Evolutionary conservation across 2,113 vertebrate genomes (phyloP), one percentile per base, ranked within the genome.

Genomic region (Urocitellus parryii): DNA sequence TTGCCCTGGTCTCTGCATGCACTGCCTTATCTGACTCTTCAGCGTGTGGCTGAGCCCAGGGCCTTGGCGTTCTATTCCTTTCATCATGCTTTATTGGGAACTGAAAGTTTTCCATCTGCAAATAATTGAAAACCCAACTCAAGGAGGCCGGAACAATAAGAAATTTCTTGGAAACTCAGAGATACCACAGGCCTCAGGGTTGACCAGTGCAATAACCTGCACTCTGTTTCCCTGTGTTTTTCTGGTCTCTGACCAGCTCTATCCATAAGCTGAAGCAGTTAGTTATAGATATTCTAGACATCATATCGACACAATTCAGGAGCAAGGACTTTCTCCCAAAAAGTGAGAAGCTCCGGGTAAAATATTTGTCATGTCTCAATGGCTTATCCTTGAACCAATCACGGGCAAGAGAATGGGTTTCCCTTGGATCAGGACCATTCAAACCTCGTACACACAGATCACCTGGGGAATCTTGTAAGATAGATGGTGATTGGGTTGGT

Each of bases 61-160:
- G 74, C 39, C 51, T 90, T 14, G 1, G 27, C 29, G 37, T 88
- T 65, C 56, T 92, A 1, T 86, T 78, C 10, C 29, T 51, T 68
- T 82, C 70, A 11, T n/a, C 48, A 58, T 77, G 39, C n/a, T 94
- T 79, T 58, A 34, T 8, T 81, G 24, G 65, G 25, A 63, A 37
- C 45, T 37, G 48, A 91, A 51, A 45, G 29, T 29, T 95, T 96
- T 90, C 61, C 29, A 93, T 37, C 82, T 92, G 12, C 73, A 45
- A 63, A 34, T 94, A 29, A n/a, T 72, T 88, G 42, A 77, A 68
- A 61, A 72, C 34, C 42, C 61, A 39, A 25, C 48, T 85, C 25
- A 18, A 32, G 16, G 73, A 96, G n/a, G 13, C 24, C 68, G 79
- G 53, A 88, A 72, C 42, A 77, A 5, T 85, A 53, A 65, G 68